These are phyloP conservation scores for Progne subis DNA, from an alignment of 2,113 vertebrate genomes.

Conservation along the genomic window DNA sequence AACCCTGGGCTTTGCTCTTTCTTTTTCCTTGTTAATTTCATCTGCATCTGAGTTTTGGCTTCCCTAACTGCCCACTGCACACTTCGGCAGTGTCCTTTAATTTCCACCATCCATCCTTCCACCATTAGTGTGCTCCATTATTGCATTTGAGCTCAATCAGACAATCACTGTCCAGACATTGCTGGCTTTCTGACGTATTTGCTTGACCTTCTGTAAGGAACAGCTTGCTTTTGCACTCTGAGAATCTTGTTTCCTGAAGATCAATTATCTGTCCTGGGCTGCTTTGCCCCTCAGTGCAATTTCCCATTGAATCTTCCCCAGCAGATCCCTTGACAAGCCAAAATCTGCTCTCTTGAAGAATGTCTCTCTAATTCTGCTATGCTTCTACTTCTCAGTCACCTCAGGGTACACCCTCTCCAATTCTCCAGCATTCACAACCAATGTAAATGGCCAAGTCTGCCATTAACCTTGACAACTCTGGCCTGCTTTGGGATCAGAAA, in stretches of 20 bases:
- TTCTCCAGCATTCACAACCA: neutral
- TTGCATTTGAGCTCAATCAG: neutral
- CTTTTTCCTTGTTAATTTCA: neutral
- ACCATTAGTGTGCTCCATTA: neutral
- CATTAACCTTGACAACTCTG: neutral
- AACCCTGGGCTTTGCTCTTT: neutral
- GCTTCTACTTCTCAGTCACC: neutral
- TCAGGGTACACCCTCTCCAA: neutral
- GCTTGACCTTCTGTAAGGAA: neutral
- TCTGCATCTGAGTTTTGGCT: neutral
- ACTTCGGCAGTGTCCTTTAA: neutral
- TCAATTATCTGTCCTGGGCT: neutral
- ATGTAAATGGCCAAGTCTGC: neutral
- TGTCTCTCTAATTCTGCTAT: neutral
- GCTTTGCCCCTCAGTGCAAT: neutral
- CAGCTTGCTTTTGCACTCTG: accelerated
- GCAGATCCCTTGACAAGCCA: neutral
- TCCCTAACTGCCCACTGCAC: neutral
- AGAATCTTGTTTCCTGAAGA: neutral
- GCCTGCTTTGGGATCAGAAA: neutral
- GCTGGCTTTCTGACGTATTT: neutral
- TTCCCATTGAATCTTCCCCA: neutral
- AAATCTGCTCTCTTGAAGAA: neutral
- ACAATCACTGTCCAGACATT: neutral
- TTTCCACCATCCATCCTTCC: neutral